Base-by-base conservation (phyloP, 1,140 invertebrate genomes). In the Laupala kohalensis region DNA sequence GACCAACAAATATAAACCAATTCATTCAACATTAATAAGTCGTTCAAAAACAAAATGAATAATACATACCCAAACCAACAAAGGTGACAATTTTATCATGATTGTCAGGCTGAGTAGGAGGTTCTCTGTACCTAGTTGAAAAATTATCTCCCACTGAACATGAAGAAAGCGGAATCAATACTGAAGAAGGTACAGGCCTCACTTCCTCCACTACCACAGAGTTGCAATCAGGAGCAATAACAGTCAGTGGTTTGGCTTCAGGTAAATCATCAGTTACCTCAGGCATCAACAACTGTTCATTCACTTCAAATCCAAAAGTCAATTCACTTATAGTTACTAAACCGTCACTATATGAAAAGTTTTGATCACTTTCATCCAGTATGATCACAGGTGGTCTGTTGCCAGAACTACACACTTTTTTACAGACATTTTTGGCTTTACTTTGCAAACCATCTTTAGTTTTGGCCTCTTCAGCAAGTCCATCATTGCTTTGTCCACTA, bases 281-380 rank as follows among this genome's bases (percentile, higher is more conserved):
- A 12, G 71, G 68, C n/a, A 72, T 23, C 9, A 72, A 29, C 2
- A 72, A 67, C 53, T 68, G 71, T 28, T 72, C 71, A 27, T 72
- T 72, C 26, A 72, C 71, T 65, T 72, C 71, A 69, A 72, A 72
- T 26, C 71, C 71, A 37, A 72, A 72, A 62, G 71, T 72, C 67
- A 72, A 63, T 37, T 68, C 71, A 72, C 71, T 72, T 68, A 63
- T 29, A 27, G 26, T 65, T 28, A 19, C 70, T 71, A 71, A 23
- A 26, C 28, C 63, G n/a, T 71, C 70, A 26, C 70, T 64, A 25
- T 24, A 65, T n/a, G 70, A 12, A 29, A 29, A 27, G 28, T 28
- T 27, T 23, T 68, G 67, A n/a, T 68, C 67, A 12, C 29, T 27
- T 30, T 71, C 70, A 29, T 71, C 64, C 70, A 71, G 64, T 25